Evolutionary conservation across 2,888 invertebrate species (phyloP).

Genomic region (Griposia aprilina): DNA sequence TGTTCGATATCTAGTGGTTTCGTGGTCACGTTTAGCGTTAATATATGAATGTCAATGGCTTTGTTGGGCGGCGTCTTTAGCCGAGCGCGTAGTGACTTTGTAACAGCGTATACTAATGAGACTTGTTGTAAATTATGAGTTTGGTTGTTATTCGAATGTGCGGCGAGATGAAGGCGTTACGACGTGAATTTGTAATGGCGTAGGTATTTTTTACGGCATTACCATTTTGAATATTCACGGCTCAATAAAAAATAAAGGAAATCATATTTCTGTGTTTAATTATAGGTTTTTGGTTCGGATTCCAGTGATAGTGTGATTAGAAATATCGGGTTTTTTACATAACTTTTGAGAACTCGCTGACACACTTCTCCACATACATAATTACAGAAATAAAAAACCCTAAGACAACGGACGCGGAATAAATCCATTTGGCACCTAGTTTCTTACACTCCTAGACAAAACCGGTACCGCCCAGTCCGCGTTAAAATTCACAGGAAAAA

Average conservation of each 20-base stretch:
- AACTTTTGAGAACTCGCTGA: neutral
- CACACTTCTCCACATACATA: neutral
- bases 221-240: slow-evolving; percentile 69
- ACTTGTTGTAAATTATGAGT: slow-evolving; percentile 83
- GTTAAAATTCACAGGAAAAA: slow-evolving; percentile 70
- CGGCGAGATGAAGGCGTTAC: slow-evolving; percentile 87
- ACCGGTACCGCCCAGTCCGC: slow-evolving; percentile 55
- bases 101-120: slow-evolving; percentile 86
- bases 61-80: slow-evolving; percentile 82
- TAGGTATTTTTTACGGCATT: slow-evolving; percentile 77
- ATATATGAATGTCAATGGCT: slow-evolving; percentile 87
- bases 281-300: slow-evolving; percentile 47
- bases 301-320: slow-evolving; percentile 30
- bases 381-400: slow-evolving; percentile 24
- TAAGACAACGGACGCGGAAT: slow-evolving; percentile 18
- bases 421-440: slow-evolving; percentile 46
- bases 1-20: slow-evolving; percentile 82
- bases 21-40: slow-evolving; percentile 85
- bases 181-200: slow-evolving; percentile 83
- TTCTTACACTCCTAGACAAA: slow-evolving; percentile 46
- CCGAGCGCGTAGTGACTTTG: slow-evolving; percentile 76
- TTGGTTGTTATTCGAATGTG: slow-evolving; percentile 81
- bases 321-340: neutral
- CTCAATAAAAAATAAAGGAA: slow-evolving; percentile 61
- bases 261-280: slow-evolving; percentile 63